A percentile compares a stretch with the other conserved stretches of the same genome.
Evolutionary conservation across 1,140 invertebrate genomes (phyloP).

Genomic region (Anoplophora glabripennis): DNA sequence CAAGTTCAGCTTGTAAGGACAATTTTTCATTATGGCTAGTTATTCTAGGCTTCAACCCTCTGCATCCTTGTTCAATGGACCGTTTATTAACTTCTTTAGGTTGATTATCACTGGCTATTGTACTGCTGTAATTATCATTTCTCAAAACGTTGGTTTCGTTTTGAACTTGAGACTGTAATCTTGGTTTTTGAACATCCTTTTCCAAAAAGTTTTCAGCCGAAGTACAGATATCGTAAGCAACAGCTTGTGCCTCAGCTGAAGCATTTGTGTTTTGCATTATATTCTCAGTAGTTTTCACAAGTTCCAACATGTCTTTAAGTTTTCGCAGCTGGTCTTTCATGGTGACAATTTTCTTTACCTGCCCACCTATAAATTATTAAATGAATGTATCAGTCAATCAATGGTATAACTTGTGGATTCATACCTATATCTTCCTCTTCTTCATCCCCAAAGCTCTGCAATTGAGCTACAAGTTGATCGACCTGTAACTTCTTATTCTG

Average conservation of each 20-base stretch:
- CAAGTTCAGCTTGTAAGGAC: conserved; percentile 41
- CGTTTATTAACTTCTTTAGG: conserved; percentile 42
- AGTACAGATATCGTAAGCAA: conserved; percentile 35
- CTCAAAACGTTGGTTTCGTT: conserved; percentile 20
- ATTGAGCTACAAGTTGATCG: conserved; percentile 45
- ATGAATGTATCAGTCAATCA: not conserved
- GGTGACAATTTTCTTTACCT: conserved; percentile 44
- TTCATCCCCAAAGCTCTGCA: conserved; percentile 42
- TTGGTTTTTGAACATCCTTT: conserved; percentile 36
- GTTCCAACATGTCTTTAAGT: conserved; percentile 46
- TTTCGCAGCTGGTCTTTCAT: conserved; percentile 47
- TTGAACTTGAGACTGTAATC: conserved; percentile 11
- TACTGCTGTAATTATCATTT: conserved; percentile 23
- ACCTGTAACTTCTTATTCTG: conserved; percentile 48
- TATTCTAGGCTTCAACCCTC: conserved; percentile 23
- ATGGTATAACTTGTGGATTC: not conserved
- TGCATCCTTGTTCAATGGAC: conserved; percentile 34
- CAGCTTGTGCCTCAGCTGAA: conserved; percentile 30
- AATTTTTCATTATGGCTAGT: conserved; percentile 35
- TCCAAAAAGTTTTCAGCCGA: conserved; percentile 44
- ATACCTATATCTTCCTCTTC: conserved; percentile 41
- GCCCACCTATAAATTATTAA: conserved; percentile 28
- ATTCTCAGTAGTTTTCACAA: conserved; percentile 43
- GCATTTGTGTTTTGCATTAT: conserved; percentile 27
- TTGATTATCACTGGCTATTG: not conserved